Percentiles rank a stretch among this genome's conserved stretches.
Conservation (phyloP, 1,140 invertebrate species). For the Caerostris darwini region DNA sequence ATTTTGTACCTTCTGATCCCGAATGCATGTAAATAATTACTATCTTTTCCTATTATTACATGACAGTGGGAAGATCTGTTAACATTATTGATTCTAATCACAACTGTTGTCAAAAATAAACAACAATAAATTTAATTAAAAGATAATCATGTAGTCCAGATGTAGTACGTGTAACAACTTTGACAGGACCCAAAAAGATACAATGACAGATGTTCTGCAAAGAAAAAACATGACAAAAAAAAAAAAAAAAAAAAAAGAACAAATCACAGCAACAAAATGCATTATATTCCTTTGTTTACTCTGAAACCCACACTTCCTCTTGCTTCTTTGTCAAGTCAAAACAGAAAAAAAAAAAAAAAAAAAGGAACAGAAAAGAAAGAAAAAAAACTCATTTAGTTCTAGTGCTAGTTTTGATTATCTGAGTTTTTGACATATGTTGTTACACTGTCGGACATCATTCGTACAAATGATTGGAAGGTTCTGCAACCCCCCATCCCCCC, state of each 20-base stretch:
- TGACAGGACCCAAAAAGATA: conserved; percentile 2
- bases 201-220: conserved; percentile 26
- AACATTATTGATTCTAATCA: conserved; percentile 44
- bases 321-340: background rate
- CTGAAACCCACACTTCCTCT: background rate
- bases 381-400: conserved; percentile 51
- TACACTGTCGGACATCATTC: conserved; percentile 55
- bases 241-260: background rate
- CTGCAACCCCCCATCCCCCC: background rate
- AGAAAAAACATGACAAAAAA: background rate
- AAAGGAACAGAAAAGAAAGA: background rate
- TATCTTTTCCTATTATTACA: background rate
- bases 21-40: conserved; percentile 20
- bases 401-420: conserved; percentile 9
- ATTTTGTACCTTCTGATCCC: background rate
- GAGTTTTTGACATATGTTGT: conserved; percentile 64
- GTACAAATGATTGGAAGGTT: conserved; percentile 21
- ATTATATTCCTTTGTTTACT: conserved; percentile 64
- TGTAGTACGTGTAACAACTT: background rate
- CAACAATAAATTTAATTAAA: conserved; percentile 49
- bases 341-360: background rate
- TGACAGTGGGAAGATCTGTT: background rate
- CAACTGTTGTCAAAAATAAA: background rate
- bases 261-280: conserved; percentile 6
- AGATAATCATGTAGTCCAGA: conserved; percentile 46